Evolutionary conservation across 2,888 invertebrate species (phyloP).

Genomic region (Latrodectus hesperus): DNA sequence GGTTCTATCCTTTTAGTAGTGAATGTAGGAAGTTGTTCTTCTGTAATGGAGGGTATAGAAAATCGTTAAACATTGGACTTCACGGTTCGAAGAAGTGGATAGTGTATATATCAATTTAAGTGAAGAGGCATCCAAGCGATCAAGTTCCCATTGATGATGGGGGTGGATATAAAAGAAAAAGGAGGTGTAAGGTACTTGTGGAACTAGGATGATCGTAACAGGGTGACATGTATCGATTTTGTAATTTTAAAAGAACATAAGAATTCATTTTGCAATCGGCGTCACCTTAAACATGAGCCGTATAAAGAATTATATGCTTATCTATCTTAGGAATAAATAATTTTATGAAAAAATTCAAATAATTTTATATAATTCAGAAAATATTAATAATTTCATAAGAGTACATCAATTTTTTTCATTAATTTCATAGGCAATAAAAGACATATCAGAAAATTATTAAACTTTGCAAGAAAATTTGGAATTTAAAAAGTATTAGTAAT

Average conservation of each 20-base stretch:
- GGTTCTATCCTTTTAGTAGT: slow-evolving; percentile 1
- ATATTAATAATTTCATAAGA: no score
- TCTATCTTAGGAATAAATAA: no score
- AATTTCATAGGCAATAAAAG: no score
- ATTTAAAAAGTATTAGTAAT: no score
- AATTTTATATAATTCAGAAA: no score
- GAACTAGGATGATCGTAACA: slow-evolving; percentile 22
- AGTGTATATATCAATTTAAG: slow-evolving; percentile 13
- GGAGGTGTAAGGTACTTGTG: slow-evolving; percentile 10
- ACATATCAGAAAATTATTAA: no score
- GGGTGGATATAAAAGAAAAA: slow-evolving; percentile 7
- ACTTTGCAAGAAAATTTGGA: no score
- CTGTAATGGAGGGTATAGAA: slow-evolving; percentile 51
- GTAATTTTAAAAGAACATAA: not conserved
- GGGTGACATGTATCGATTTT: slow-evolving; percentile 28
- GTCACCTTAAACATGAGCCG: no score
- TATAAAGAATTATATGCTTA: no score
- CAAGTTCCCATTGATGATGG: not conserved
- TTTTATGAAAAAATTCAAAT: no score
- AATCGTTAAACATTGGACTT: slow-evolving; percentile 47
- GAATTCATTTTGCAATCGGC: no score
- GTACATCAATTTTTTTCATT: no score
- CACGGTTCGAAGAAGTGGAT: not conserved
- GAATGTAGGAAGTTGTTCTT: slow-evolving; percentile 1
- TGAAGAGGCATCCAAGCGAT: slow-evolving; percentile 16